Evolutionary conservation across 1,140 invertebrate genomes (phyloP), one percentile per base, ranked within the genome.

Genomic region (Propsilocerus akamusi): DNA sequence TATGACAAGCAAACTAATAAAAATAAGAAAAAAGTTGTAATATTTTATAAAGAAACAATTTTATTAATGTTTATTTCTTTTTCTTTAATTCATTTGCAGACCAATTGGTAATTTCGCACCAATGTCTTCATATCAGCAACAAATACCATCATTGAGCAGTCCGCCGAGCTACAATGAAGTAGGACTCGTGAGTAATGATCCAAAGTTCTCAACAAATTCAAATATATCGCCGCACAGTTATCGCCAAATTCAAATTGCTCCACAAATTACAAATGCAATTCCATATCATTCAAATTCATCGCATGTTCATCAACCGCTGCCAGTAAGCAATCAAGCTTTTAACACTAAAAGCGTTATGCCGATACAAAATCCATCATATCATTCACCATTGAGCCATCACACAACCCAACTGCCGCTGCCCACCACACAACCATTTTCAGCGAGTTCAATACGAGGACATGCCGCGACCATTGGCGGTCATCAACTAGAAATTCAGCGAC

Each of bases 401-500:
- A 41, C n/a, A 20, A 14, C 34, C 8, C 34, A 41, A 41, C 10
- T 30, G 10, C 28, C 28, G n/a, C n/a, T 30, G n/a, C 28, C 28
- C 28, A 30, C 6, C 28, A 30, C 10, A 41, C 34, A 41, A n/a
- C 34, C 17, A 41, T 41, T 41, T 20, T 41, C 34, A 41, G 8
- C 34, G n/a, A 30, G 28, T 30, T n/a, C 10, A 3, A 11, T 30
- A n/a, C 10, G 10, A 11, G 28, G 28, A 3, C 28, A 30, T 30
- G 10, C 28, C 10, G 10, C 28, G 22, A 41, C 22, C 8, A 41
- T 74, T 17, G 61, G 71, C 26, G 71, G 65, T 5, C 59, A 72
- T 20, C 62, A 75, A 54, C 71, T 69, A 37, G 76, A 88, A 61
- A 83, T 83, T 53, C 86, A 90, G 58, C 68, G 89, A 34, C 88